These are phyloP conservation scores for Crotalus helleri DNA, from an alignment of 2,113 vertebrate species.

Conservation along the genomic window DNA sequence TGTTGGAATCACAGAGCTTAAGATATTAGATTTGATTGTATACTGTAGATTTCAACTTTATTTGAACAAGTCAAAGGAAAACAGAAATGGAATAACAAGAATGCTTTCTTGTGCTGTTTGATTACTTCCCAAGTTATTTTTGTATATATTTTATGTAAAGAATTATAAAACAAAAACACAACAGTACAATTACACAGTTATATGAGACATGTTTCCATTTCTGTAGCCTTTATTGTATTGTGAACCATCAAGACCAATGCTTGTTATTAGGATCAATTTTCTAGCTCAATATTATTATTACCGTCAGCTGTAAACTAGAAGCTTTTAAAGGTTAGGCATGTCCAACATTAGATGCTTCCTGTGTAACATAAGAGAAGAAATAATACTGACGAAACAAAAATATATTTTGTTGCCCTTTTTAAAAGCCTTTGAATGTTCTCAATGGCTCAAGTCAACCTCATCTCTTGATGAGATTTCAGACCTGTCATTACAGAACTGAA, in stretches of 20 bases:
- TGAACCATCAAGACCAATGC: neutral
- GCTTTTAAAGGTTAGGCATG: neutral
- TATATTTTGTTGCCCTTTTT: neutral
- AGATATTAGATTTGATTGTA: rapidly evolving
- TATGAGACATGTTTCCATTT: neutral
- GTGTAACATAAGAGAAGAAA: neutral
- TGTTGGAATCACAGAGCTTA: neutral
- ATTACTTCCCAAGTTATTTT: neutral
- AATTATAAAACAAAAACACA: neutral
- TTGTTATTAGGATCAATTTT: neutral
- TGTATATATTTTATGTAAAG: neutral
- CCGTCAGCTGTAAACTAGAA: neutral
- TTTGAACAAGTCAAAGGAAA: neutral
- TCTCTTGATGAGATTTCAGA: neutral
- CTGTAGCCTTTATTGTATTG: neutral
- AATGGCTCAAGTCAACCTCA: neutral
- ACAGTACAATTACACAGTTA: neutral
- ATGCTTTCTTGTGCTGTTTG: neutral
- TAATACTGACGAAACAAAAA: neutral
- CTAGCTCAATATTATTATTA: neutral
- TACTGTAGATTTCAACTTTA: neutral
- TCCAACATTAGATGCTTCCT: neutral
- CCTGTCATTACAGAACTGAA: neutral
- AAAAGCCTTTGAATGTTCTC: neutral
- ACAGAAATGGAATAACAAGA: neutral